phyloP scores from a whole-genome alignment of 1,140 invertebrate genomes.

The Nilaparvata lugens region DNA sequence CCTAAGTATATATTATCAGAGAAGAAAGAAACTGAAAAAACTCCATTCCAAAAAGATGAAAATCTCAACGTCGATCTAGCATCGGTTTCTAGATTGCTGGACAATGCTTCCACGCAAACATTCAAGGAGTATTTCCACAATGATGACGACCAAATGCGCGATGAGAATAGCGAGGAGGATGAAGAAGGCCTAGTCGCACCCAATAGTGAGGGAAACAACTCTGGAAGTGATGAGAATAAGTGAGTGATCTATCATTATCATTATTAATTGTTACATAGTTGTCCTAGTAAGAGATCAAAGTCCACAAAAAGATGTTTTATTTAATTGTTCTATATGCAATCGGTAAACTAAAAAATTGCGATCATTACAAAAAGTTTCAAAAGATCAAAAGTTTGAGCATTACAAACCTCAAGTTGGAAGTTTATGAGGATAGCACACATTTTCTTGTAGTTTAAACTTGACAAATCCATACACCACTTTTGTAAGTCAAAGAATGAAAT shows the following conservation, averaged over 20 bases:
- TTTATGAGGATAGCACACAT: no score
- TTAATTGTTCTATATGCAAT: no score
- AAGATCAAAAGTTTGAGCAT: no score
- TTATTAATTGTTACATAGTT: no score
- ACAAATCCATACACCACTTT: no score
- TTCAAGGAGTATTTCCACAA: constrained; percentile 43
- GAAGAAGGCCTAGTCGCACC: constrained; percentile 65
- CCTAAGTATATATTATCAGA: constrained; percentile 19
- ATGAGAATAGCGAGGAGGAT: constrained; percentile 48
- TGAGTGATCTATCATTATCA: constrained; percentile 31
- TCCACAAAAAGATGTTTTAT: no score
- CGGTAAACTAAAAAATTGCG: no score
- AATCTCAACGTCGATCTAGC: constrained; percentile 47
- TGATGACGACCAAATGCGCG: constrained; percentile 31
- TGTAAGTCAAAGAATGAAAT: no score
- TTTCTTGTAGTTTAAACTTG: no score
- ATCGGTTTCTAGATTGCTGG: constrained; percentile 63
- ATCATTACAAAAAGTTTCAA: no score
- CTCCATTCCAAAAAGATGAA: constrained; percentile 21
- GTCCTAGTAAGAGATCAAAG: no score
- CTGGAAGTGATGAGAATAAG: constrained; percentile 70
- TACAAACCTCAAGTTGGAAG: no score
- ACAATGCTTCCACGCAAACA: constrained; percentile 67
- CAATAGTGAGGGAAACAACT: constrained; percentile 67
- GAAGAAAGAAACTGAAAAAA: constrained; percentile 14